These are phyloP conservation scores for Sminthopsis crassicaudata DNA, from an alignment of 2,113 vertebrate genomes.

Conservation along the genomic window DNA sequence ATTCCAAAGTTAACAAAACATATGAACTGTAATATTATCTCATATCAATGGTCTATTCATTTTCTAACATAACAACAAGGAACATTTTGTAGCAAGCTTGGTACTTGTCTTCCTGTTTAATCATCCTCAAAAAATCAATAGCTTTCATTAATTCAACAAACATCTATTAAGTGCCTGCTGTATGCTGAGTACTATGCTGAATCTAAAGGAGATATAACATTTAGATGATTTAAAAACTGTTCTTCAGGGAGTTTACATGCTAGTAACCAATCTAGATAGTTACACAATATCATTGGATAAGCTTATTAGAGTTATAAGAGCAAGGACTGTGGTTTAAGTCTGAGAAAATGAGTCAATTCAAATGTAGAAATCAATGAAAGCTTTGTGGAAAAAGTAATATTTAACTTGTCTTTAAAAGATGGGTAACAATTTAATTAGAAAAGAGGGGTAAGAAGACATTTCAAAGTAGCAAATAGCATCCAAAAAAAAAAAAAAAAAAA, in stretches of 20 bases:
- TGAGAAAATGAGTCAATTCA: background rate
- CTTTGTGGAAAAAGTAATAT: background rate
- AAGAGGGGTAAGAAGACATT: background rate
- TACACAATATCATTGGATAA: background rate
- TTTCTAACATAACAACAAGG: background rate
- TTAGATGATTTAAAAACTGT: background rate
- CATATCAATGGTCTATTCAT: background rate
- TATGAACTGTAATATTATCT: background rate
- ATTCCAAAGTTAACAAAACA: conserved; percentile 41
- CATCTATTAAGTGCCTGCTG: background rate
- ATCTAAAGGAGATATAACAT: background rate
- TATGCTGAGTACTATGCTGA: background rate
- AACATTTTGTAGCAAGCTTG: background rate
- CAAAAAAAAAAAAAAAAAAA: background rate
- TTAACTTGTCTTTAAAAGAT: background rate
- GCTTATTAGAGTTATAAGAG: background rate
- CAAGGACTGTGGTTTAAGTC: background rate
- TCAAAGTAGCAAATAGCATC: background rate
- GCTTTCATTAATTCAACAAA: background rate
- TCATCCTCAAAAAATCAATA: background rate
- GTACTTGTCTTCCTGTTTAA: background rate
- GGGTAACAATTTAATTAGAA: background rate
- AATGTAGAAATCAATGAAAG: background rate
- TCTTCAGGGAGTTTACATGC: background rate
- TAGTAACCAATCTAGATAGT: background rate